Base-by-base conservation (phyloP, 2,888 invertebrate species). In the Lasioglossum zephyrum region DNA sequence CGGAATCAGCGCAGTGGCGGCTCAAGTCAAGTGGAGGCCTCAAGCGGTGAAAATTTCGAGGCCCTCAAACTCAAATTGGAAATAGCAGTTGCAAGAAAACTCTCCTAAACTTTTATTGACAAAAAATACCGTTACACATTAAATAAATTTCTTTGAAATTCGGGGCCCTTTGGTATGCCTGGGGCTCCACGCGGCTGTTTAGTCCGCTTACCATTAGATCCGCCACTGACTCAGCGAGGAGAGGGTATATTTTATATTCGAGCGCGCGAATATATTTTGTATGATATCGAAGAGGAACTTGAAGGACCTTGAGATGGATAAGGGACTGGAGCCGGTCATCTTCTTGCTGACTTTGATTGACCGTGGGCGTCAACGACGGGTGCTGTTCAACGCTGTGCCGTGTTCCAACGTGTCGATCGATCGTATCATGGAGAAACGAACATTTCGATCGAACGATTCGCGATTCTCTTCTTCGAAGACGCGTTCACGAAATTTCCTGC, bases 221-320 rank as follows among this genome's bases (percentile, higher is more conserved):
- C 31, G 31, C 31, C 31, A 31, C 31, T 31, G 31, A 39, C 41
- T 70, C 75, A n/a, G 49, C 31, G 36, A 70, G 73, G 57, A 66
- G 53, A 78, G 70, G 70, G 63, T 89, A 90, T 90, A 90, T 91
- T 91, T 91, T 89, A 84, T 91, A 89, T 91, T 82, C 82, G 77
- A 47, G 70, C 77, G 79, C 84, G 77, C 66, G 87, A 77, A 87
- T 90, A 90, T 90, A 86, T 90, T 91, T 90, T 90, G 91, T 91
- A 90, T 86, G 77, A 88, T 84, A 88, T 31, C 8, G 72, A 26
- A 36, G 36, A 18, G 2, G 41, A 47, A 22, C 18, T 72, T 39
- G 63, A 22, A 1, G 63, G 57, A 22, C 26, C n/a, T 39, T 36
- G 26, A 41, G 22, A 53, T 26, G 60, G 63, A 73, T n/a, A 18